A percentile compares a stretch with the other conserved stretches of the same genome.
Conservation (phyloP, 2,113 vertebrate species). For the Hippoglossus stenolepis region DNA sequence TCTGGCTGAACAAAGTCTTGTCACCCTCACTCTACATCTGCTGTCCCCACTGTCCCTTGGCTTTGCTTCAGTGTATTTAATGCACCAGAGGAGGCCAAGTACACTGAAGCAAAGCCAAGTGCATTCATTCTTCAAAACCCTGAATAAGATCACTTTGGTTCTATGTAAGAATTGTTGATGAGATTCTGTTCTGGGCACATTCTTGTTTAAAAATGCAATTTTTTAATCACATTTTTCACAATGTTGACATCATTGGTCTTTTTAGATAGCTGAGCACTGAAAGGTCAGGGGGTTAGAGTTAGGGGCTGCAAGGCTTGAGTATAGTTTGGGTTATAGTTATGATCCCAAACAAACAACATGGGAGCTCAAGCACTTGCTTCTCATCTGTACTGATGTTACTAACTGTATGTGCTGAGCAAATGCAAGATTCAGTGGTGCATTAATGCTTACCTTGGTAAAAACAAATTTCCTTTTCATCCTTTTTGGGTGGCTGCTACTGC, state of each 20-base stretch:
- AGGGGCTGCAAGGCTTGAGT: neutral
- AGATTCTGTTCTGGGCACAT: neutral
- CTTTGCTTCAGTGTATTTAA: constrained; percentile 33
- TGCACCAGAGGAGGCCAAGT: constrained; percentile 26
- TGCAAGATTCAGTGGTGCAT: neutral
- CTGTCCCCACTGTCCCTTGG: constrained; percentile 21
- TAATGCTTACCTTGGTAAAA: neutral
- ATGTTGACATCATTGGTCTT: too few relatives aligned
- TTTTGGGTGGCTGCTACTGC: neutral
- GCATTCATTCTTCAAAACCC: neutral
- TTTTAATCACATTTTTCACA: too few relatives aligned
- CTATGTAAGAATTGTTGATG: neutral
- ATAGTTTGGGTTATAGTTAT: neutral
- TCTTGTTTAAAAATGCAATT: neutral
- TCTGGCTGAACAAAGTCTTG: constrained; percentile 33
- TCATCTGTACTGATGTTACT: neutral
- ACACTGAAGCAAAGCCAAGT: constrained; percentile 30
- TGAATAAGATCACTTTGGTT: neutral
- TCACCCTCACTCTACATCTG: constrained; percentile 22
- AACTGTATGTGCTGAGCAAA: neutral
- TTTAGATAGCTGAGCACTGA: neutral
- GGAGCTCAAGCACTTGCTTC: neutral
- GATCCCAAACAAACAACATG: neutral
- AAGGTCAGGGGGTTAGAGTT: neutral
- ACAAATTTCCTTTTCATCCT: neutral